phyloP scores from a whole-genome alignment of 2,797 vertebrate species.

The Lithobates sylvaticus region DNA sequence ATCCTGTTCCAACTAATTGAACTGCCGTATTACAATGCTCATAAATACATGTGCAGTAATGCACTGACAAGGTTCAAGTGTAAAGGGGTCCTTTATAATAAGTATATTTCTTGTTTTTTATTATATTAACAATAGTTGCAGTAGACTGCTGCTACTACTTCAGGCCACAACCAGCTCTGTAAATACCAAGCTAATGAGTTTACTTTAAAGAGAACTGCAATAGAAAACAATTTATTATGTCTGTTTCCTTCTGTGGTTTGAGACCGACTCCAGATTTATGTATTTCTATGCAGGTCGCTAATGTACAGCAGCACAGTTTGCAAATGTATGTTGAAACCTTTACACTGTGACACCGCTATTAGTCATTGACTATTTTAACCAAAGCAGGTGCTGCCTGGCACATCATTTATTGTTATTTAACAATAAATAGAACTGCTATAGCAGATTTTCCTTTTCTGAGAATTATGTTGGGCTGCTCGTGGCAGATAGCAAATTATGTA shows the following conservation, averaged over 20 bases:
- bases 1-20: too few relatives aligned
- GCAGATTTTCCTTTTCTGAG: slow-evolving; percentile 10
- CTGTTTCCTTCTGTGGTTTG: neutral
- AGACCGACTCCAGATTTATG: slow-evolving; percentile 27
- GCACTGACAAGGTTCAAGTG: too few relatives aligned
- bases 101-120: too few relatives aligned
- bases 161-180: too few relatives aligned
- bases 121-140: too few relatives aligned
- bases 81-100: too few relatives aligned
- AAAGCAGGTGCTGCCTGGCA: slow-evolving; percentile 18
- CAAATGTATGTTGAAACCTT: slow-evolving; percentile 51
- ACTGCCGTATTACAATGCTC: too few relatives aligned
- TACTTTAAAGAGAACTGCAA: neutral
- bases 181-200: too few relatives aligned
- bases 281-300: slow-evolving; percentile 33
- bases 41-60: too few relatives aligned
- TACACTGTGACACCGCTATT: slow-evolving; percentile 39
- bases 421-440: slow-evolving; percentile 42
- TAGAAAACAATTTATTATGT: slow-evolving; percentile 6
- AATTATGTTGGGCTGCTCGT: slow-evolving; percentile 17
- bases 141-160: too few relatives aligned
- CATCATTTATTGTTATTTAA: slow-evolving; percentile 34
- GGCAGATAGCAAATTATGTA: slow-evolving; percentile 12
- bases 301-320: slow-evolving; percentile 1
- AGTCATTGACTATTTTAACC: slow-evolving; percentile 34